Evolutionary conservation across 2,113 vertebrate species (phyloP), one percentile per base, ranked within the genome.

Genomic region (Prunella fulvescens): DNA sequence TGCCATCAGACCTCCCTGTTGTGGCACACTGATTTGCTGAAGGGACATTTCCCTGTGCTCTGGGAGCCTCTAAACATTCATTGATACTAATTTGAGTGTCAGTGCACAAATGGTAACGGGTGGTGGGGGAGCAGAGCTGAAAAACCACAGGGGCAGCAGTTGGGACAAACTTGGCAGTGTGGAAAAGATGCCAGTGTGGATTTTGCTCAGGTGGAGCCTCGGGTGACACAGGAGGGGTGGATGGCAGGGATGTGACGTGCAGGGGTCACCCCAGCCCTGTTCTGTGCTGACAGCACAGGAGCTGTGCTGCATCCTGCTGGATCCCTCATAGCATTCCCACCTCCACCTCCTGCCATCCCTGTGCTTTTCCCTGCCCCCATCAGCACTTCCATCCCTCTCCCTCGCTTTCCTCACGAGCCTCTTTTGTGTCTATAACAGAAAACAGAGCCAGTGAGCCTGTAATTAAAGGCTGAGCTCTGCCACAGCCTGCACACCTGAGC

Each of bases 401-500:
- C 10, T 66, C 0, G 1, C 60, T 70, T 86, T 35, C 56, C 84
- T 79, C 72, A 37, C 0, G 0, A 74, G 78, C 58, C 93, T 74
- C 73, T 91, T 74, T 50, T 61, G 81, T 0, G 1, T 69, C 86
- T 84, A 0, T 29, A 40, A 56, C 57, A 84, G 91, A 72, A 96
- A 95, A 84, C 5, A 95, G n/a, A 91, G 83, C 67, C 84, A 93
- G 73, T 25, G 91, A 96, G 73, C 81, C 93, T 72, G 73, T 93
- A 92, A 97, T 96, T 95, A 96, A 86, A 66, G 67, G 91, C 95
- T 94, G 92, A 48, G 92, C 90, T 45, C 61, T 33, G 66, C 90
- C 8, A 9, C 48, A 19, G 79, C 28, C 6, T 64, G 88, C 90
- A 54, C 79, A 57, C 74, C 19, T 29, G 86, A 88, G 62, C 42